Percentiles rank a stretch among this genome's conserved stretches.
Evolutionary conservation across 2,797 vertebrate genomes (phyloP).

Genomic region (Falco cherrug): DNA sequence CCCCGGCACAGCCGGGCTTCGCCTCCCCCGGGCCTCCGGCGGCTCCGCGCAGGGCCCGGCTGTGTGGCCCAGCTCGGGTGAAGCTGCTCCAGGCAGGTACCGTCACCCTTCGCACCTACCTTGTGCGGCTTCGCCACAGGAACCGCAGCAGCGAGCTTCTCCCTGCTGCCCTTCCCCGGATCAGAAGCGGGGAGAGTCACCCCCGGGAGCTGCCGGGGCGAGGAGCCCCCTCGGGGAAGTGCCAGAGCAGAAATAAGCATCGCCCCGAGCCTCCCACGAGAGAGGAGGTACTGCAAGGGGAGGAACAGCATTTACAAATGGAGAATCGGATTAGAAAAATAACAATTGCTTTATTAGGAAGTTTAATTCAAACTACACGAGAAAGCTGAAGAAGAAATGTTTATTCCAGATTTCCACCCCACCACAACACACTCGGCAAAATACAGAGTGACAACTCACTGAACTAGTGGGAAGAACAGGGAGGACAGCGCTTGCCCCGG

Average conservation of each 20-base stretch:
- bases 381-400: background rate
- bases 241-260: background rate
- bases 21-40: background rate
- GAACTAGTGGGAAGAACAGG: background rate
- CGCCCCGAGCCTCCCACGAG: rapidly evolving
- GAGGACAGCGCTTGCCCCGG: background rate
- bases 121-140: rapidly evolving
- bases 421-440: background rate
- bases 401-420: background rate
- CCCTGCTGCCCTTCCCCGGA: background rate
- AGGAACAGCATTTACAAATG: background rate
- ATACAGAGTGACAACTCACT: background rate
- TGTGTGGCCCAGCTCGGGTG: background rate
- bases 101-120: background rate
- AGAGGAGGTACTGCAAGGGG: background rate
- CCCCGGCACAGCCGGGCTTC: background rate
- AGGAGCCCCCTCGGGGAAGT: rapidly evolving
- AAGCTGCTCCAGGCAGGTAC: background rate
- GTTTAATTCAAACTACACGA: background rate
- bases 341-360: background rate
- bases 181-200: background rate
- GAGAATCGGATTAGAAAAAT: background rate
- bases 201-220: background rate
- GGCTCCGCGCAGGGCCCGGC: background rate
- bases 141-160: rapidly evolving